These are phyloP conservation scores for Lacerta bilineata DNA, from an alignment of 2,797 vertebrate genomes.

Conservation along the genomic window DNA sequence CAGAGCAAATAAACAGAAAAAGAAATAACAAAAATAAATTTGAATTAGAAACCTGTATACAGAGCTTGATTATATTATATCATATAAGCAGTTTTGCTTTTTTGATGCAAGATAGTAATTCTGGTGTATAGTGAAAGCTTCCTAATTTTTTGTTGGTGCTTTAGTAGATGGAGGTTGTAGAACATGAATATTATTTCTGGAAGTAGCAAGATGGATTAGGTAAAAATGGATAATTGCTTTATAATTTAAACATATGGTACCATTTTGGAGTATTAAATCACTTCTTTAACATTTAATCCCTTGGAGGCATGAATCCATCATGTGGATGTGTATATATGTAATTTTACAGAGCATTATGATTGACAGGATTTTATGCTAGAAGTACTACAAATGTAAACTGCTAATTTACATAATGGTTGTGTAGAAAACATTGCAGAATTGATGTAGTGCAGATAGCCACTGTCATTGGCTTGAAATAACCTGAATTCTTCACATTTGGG, in stretches of 20 bases:
- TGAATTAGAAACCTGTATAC: neutral
- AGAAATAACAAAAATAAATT: neutral
- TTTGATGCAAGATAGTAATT: constrained; percentile 38
- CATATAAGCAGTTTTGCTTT: constrained; percentile 11
- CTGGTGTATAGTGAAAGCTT: constrained; percentile 24
- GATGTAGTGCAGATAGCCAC: neutral
- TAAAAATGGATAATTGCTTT: constrained; percentile 6
- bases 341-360: neutral
- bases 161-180: constrained; percentile 29
- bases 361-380: neutral
- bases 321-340: neutral
- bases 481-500: neutral
- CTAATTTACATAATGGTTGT: neutral
- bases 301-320: constrained; percentile 23
- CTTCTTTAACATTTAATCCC: constrained; percentile 42
- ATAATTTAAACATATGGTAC: neutral
- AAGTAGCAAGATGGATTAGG: constrained; percentile 38
- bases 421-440: neutral
- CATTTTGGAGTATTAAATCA: neutral
- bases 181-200: constrained; percentile 24
- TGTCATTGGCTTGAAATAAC: neutral
- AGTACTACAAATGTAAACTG: neutral
- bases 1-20: neutral
- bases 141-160: constrained; percentile 15
- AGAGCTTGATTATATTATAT: neutral